Evolutionary conservation across 2,797 vertebrate genomes (phyloP), one percentile per base, ranked within the genome.

Genomic region (Smutsia gigantea): DNA sequence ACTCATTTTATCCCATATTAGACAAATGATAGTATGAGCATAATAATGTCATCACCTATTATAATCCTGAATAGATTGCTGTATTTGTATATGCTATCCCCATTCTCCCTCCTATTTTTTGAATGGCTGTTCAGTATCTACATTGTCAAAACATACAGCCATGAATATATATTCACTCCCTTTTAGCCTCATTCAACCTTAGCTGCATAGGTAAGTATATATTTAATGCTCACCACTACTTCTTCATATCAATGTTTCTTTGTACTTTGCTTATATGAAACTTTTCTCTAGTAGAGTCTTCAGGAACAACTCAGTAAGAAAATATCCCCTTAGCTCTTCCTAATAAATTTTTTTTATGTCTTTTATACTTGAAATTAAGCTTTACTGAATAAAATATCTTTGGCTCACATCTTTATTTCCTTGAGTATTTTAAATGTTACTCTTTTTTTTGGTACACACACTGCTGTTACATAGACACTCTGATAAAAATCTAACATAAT

Each of bases 361-460:
- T 12, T 87, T 75, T 66, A 63, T 42, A 66, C 25, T 37, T 55
- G 5, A 78, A 78, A 13, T 27, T 84, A 74, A 18, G 12, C 87
- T 77, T 93, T 68, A 84, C 37, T 57, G 31, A 55, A 71, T 57
- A 53, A 79, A 72, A 72, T 72, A 72, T 46, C 19, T 90, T 82
- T 78, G n/a, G 19, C 23, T 71, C 69, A 90, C 23, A 90, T 89
- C 75, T 93, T 75, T 57, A 66, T 90, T 64, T 87, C 25, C 42
- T 77, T 93, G 39, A 90, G 23, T 78, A 87, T 63, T 74, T 90
- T 77, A 71, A 93, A 77, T 74, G 21, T 74, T 87, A 83, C 10
- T 55, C 8, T 27, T 51, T 42, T 27, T 72, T 64, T 34, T 51
- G 53, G 34, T 34, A 91, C 9, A 74, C 59, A 31, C 3, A 81